Evolutionary conservation across 2,888 invertebrate species (phyloP), one percentile per base, ranked within the genome.

Genomic region (Drosophila longiperda): DNA sequence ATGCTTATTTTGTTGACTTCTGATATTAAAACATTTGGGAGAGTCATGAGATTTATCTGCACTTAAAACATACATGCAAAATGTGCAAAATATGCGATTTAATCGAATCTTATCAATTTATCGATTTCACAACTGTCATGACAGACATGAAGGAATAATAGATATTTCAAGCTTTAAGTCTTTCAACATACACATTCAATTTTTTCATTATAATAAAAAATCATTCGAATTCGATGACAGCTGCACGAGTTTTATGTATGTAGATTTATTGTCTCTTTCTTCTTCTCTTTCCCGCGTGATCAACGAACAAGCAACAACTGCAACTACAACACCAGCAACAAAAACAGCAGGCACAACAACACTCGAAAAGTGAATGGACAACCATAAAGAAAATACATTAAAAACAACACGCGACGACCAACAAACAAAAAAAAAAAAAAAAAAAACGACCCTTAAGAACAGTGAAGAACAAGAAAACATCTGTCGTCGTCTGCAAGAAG

Each of bases 401-500:
- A 77, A 66, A 55, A 1, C 78, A 74, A 78, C 78, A 78, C 78
- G 78, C 78, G 74, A 78, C 78, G 36, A 49, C 9, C 20, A 57
- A 36, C 52, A 64, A 73, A n/a, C n/a, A n/a, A n/a, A n/a, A n/a
- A n/a, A 15, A 73, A 57, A 59, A 70, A 60, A 62, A 76, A 73
- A 74, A 80, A n/a, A 29, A 55, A 49, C 66, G 60, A 66, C 78
- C 74, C 75, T 81, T 66, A 73, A 75, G 55, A 75, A 23, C 72
- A 54, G 57, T 65, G 73, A 74, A 73, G 29, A 45, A 64, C 48
- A 74, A 20, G 70, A 68, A 68, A 77, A 78, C 80, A 82, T 73
- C 78, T 76, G 75, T 54, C 78, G 76, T 48, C 57, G 73, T 55
- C 50, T 66, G 64, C n/a, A 34, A 58, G 59, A 70, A 62, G n/a